Base-by-base conservation (phyloP, 2,888 invertebrate species). In the Strigamia maritima region DNA sequence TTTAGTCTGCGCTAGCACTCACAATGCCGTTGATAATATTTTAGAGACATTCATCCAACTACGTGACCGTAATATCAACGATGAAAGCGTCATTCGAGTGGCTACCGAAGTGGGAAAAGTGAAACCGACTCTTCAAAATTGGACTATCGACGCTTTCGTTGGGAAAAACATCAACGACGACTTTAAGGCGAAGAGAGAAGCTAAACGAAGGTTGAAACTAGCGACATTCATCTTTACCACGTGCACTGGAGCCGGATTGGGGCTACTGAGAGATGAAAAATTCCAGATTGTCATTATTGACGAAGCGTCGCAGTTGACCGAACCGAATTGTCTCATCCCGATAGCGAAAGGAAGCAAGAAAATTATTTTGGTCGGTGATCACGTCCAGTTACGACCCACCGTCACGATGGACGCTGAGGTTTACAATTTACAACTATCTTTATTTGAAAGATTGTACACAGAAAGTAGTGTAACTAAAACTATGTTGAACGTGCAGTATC, bases 241-340 rank as follows among this genome's bases (percentile, higher is more conserved):
- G 6, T 78, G 78, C 22, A n/a, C 31, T 8, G 87, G 88, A 16
- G 87, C 89, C 16, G 88, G 88, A 12, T 88, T 89, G 81, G 85
- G 87, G 0, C 83, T 88, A n/a, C 83, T 89, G 54, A 83, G 84
- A 49, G 85, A 85, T 81, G 85, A 87, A 83, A 85, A 87, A 84
- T 88, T 88, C 82, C 84, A 86, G 35, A 84, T 84, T 38, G 86
- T 87, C 1, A 83, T 87, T 75, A 86, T 87, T 79, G 87, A 87
- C 81, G 87, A 87, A 82, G 86, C 86, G 80, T 87, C 87, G 7
- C 89, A 89, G 83, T 85, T 87, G 19, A 87, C 87, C 7, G 87
- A 87, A 81, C 87, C 87, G 1, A 87, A 87, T 82, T 87, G 87
- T 81, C 85, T 89, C 86, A 87, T 89, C 7, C 87, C 89, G 22